Conservation (phyloP, 2,797 vertebrate species). For the Lycodopsis pacificus region DNA sequence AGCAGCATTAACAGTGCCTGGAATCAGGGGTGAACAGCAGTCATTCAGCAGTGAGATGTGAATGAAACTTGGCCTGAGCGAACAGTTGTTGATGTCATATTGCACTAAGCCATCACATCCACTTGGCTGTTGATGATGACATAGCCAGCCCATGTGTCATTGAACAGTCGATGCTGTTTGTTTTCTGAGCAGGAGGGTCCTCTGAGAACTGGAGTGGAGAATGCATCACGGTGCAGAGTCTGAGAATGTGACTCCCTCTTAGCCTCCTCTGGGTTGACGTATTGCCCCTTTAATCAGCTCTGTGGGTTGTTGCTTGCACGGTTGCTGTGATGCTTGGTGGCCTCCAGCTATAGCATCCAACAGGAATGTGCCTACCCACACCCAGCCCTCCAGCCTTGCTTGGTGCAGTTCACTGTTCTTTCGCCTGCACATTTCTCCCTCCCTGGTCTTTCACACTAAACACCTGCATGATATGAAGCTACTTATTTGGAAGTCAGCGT, state of each 20-base stretch:
- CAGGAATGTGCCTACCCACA: not conserved
- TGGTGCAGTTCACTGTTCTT: slow-evolving; percentile 32
- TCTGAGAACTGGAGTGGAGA: slow-evolving; percentile 55
- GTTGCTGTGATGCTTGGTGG: slow-evolving; percentile 41
- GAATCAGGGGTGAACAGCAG: slow-evolving; percentile 8
- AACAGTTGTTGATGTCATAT: slow-evolving; percentile 1
- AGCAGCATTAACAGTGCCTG: not conserved
- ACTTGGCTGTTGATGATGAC: slow-evolving; percentile 16
- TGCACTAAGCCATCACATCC: not conserved
- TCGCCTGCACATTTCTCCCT: slow-evolving; percentile 15
- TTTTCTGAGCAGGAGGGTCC: slow-evolving; percentile 20
- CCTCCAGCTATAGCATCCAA: slow-evolving; percentile 22
- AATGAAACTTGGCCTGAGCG: not conserved
- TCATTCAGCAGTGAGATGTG: not conserved
- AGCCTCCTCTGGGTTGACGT: slow-evolving; percentile 16
- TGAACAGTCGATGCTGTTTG: not conserved
- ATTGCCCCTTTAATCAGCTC: slow-evolving; percentile 30
- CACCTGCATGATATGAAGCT: slow-evolving; percentile 43
- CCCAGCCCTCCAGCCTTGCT: slow-evolving; percentile 13
- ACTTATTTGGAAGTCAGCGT: slow-evolving; percentile 8
- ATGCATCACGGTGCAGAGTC: slow-evolving; percentile 52
- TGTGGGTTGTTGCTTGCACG: slow-evolving; percentile 62
- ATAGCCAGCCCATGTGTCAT: slow-evolving; percentile 8
- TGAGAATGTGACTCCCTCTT: slow-evolving; percentile 31
- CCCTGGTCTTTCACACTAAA: slow-evolving; percentile 9